Percentiles rank a stretch among this genome's conserved stretches.
Evolutionary conservation across 1,140 invertebrate species (phyloP).

Genomic region (Macrocentrus cingulum): DNA sequence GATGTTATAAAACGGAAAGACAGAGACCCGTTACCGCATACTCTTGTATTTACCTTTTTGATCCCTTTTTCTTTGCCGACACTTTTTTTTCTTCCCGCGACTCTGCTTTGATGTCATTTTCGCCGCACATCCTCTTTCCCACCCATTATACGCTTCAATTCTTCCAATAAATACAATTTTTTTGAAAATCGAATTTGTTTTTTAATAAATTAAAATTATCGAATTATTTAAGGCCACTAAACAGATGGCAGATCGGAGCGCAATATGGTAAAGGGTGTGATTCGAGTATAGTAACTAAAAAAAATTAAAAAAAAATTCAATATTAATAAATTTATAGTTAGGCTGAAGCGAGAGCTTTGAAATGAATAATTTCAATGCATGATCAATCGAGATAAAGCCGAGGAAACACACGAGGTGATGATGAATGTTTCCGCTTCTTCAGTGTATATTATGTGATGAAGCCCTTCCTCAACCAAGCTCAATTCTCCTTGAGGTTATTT

Average conservation of each 20-base stretch:
- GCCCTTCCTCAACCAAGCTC: background rate
- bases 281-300: background rate
- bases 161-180: no score
- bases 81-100: no score
- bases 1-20: constrained; percentile 37
- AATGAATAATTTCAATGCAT: constrained; percentile 2
- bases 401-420: background rate
- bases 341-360: background rate
- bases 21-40: constrained; percentile 37
- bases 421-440: background rate
- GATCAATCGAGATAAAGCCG: constrained; percentile 2
- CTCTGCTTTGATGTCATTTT: no score
- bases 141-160: no score
- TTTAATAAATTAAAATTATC: no score
- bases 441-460: background rate
- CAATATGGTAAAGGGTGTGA: no score
- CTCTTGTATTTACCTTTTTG: background rate
- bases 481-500: background rate
- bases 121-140: no score
- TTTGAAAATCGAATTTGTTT: no score
- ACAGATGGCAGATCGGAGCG: no score
- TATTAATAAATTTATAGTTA: background rate
- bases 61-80: background rate
- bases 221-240: no score
- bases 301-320: background rate